Conservation (phyloP, 1,140 invertebrate genomes). For the Drosophila setifemur region DNA sequence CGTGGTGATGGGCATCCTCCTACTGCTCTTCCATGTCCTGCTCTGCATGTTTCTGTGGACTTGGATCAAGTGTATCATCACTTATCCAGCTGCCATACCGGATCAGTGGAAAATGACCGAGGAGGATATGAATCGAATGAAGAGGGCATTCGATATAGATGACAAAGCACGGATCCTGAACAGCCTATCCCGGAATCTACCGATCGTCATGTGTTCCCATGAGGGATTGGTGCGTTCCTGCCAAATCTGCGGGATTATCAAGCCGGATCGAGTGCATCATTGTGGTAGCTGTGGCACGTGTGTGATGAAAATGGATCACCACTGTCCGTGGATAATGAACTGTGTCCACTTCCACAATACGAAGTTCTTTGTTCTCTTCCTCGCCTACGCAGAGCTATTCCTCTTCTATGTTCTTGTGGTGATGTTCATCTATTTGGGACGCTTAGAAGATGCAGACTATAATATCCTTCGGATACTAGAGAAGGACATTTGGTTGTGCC, state of each 20-base stretch:
- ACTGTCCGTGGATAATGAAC: conserved; percentile 30
- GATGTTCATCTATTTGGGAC: background rate
- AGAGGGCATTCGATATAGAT: background rate
- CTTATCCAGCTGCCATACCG: background rate
- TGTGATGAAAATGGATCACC: conserved; percentile 24
- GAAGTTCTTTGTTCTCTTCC: conserved; percentile 25
- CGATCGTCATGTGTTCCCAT: background rate
- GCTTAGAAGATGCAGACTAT: background rate
- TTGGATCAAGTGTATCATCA: conserved; percentile 5
- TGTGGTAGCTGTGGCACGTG: background rate
- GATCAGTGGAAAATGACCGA: background rate
- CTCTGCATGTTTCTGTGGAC: conserved; percentile 12
- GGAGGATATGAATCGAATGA: background rate
- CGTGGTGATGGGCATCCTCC: background rate
- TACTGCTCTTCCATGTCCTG: conserved; percentile 5
- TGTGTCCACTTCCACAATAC: conserved; percentile 30
- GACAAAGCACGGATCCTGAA: background rate
- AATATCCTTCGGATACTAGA: background rate
- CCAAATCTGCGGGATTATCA: conserved; percentile 11
- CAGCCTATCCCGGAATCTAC: background rate
- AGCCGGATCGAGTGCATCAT: conserved; percentile 23
- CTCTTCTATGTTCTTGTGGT: background rate
- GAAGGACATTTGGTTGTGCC: background rate
- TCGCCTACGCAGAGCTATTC: conserved; percentile 5
- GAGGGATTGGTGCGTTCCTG: conserved; percentile 9